Conservation (phyloP, 2,888 invertebrate genomes). For the Argyra leucocephala region DNA sequence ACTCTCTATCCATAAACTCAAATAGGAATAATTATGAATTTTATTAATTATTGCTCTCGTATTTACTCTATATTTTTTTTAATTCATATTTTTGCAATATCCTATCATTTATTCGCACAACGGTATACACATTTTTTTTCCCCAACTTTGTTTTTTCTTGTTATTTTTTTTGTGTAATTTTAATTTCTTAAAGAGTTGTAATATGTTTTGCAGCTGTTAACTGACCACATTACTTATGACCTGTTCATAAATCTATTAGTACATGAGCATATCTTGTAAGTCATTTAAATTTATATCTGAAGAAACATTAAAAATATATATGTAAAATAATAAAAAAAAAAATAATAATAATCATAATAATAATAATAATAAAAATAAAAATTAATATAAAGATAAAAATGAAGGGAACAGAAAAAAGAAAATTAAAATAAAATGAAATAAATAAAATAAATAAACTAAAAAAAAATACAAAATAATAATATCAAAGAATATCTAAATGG, state of each 20-base stretch:
- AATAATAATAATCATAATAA: not conserved
- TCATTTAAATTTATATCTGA: conserved; percentile 6
- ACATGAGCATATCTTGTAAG: conserved; percentile 6
- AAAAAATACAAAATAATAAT: not conserved
- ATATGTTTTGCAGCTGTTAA: conserved; percentile 9
- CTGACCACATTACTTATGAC: conserved; percentile 17
- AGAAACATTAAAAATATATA: not conserved
- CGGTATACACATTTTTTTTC: not conserved
- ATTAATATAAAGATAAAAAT: not conserved
- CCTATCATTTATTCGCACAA: no score
- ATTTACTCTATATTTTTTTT: no score
- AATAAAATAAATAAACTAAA: not conserved
- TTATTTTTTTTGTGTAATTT: not conserved
- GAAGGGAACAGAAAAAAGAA: not conserved
- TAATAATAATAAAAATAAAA: not conserved
- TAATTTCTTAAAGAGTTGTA: not conserved
- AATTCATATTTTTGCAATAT: no score
- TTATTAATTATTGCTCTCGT: no score
- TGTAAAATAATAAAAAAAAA: no score
- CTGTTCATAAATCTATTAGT: conserved; percentile 16
- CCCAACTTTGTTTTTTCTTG: not conserved
- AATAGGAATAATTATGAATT: no score
- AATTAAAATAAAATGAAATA: not conserved
- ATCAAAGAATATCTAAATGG: not conserved
- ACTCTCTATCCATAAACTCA: no score